Evolutionary conservation across 2,113 vertebrate species (phyloP), one percentile per base, ranked within the genome.

Genomic region (Gymnorhina tibicen): DNA sequence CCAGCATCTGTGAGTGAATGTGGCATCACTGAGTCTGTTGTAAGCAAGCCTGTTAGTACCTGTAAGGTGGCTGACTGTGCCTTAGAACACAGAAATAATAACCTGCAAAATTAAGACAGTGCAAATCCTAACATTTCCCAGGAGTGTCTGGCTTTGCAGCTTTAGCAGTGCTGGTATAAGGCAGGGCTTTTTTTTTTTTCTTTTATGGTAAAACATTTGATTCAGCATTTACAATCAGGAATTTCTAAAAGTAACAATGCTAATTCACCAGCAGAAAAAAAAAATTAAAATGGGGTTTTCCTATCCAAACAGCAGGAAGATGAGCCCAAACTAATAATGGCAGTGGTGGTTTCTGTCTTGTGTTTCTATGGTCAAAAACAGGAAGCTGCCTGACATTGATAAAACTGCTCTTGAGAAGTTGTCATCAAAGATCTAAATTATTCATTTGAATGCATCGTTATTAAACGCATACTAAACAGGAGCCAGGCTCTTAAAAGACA

Each of bases 331-430:
- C 27, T 85, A 90, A 86, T 64, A 94, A 88, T 72, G 60, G 64
- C 50, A 79, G 69, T 42, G 66, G 73, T 58, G 69, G 92, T 91
- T 93, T 79, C 76, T 92, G 28, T 87, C 89, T 78, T 39, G 41
- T 47, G 30, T 75, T 87, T 64, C 19, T 33, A 41, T 20, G 47
- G 69, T 91, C 62, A 76, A 77, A 95, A 89, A 3, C 2, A 9
- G 88, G 66, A 95, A 93, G 73, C 93, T 96, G 93, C 30, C 66
- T 68, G 91, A 94, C 96, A 87, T 3, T 89, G 96, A 97, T 97
- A 96, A 96, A 94, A 60, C 88, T 7, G 10, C 53, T 91, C 69
- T 80, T 88, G 59, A 85, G 60, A 92, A 94, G 73, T 68, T 96
- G 83, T 94, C 95, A 89, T 33, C 3, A 3, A 60, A 67, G 24